A percentile compares a stretch with the other conserved stretches of the same genome.
Conservation (phyloP, 2,113 vertebrate genomes). For the Falco punctatus region DNA sequence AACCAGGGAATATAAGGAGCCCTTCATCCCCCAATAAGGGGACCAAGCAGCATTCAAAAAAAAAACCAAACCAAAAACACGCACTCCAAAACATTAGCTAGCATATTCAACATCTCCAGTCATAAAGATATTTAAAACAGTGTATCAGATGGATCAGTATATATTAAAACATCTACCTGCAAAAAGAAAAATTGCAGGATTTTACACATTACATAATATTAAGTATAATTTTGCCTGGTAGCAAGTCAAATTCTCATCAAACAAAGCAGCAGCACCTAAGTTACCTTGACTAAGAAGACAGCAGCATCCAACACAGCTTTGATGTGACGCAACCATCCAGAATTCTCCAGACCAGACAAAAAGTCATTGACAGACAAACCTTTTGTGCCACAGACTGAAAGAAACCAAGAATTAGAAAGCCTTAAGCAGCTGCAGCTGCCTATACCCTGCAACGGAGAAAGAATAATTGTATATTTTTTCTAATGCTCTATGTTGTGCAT, state of each 20-base stretch:
- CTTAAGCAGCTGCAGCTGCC: background rate
- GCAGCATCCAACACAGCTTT: conserved; percentile 94
- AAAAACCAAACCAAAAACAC: background rate
- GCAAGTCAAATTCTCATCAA: background rate
- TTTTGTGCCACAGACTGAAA: conserved; percentile 86
- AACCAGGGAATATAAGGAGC: background rate
- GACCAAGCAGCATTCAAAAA: background rate
- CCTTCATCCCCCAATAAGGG: background rate
- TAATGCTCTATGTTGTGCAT: background rate
- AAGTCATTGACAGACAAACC: conserved; percentile 90
- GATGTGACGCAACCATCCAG: conserved; percentile 94
- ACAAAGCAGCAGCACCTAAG: background rate
- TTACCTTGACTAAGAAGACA: conserved; percentile 90
- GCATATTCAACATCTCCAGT: background rate
- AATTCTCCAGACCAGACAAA: conserved; percentile 89
- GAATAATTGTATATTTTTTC: background rate
- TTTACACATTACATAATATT: background rate
- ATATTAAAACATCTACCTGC: background rate
- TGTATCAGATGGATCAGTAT: background rate
- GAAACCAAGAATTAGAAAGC: background rate
- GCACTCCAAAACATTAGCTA: background rate
- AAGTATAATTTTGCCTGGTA: background rate
- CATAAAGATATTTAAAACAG: background rate
- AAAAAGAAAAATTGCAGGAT: background rate
- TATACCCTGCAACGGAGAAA: background rate